Base-by-base conservation (phyloP, 2,113 vertebrate genomes). In the Numida meleagris region DNA sequence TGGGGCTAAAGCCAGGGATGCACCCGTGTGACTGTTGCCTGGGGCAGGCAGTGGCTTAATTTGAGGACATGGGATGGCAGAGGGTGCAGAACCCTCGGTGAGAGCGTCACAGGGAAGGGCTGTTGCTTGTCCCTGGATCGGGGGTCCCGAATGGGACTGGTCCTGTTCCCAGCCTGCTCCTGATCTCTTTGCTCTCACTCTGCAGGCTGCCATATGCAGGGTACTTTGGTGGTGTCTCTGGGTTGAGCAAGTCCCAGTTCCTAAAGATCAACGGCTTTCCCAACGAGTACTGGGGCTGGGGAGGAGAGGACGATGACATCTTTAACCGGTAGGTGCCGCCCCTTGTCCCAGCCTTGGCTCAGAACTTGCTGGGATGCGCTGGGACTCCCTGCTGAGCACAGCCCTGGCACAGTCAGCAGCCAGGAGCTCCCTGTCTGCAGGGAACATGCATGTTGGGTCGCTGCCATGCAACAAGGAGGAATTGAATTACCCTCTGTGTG, bases 221-320 rank as follows among this genome's bases (percentile, higher is more conserved):
- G 55, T 99, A 99, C 97, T 99, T 99, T 2, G 99, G 99, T 10
- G 99, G 99, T 4, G 99, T 99, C 72, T 99, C 99, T 14, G 99
- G 99, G 77, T 98, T 99, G 91, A 99, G 98, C 97, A 99, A 99
- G 97, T 98, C 98, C 86, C 99, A 99, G 97, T 99, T 99, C 92
- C 97, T 99, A 97, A 99, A 99, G 98, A 99, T 99, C 97, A 99
- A 99, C 13, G 99, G 99, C 96, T 99, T 99, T 96, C 99, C 99
- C 81, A 99, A 99, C 0, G 99, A 99, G 92, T 99, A 99, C 97
- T 99, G 99, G 99, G 99, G 99, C 95, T 99, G 99, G 99, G 99
- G 99, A 94, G 99, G 99, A 38, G 99, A 99, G 96, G 99, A 99
- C 9, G 99, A 99, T 21, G 99, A 99, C 98, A 99, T 99, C 96